These are phyloP conservation scores for Calcarius lapponicus DNA, from an alignment of 2,797 vertebrate species.

Conservation along the genomic window DNA sequence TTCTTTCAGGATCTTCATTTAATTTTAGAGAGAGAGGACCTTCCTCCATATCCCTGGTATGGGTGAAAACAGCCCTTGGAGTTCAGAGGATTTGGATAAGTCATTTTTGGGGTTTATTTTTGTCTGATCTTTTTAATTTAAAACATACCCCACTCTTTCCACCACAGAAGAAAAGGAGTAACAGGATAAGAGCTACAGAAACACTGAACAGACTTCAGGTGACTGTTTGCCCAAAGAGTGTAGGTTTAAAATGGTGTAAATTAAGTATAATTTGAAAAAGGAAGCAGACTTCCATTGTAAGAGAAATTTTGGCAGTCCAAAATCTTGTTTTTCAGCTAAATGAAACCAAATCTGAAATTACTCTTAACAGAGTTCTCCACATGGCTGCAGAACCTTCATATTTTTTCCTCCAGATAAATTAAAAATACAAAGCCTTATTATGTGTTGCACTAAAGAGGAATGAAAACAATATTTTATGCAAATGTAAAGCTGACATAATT, in stretches of 20 bases:
- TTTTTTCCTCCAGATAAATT: slow-evolving; percentile 32
- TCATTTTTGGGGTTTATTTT: not conserved
- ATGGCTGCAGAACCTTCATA: not conserved
- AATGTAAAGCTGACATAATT: slow-evolving; percentile 56
- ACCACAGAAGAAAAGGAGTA: not conserved
- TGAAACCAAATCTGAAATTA: not conserved
- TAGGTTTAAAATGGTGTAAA: not conserved
- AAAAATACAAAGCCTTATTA: slow-evolving; percentile 31
- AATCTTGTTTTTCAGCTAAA: not conserved
- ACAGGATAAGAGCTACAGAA: not conserved
- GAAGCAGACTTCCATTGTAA: not conserved
- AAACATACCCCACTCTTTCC: not conserved
- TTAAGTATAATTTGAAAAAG: not conserved
- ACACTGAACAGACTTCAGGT: not conserved
- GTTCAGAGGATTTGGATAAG: not conserved
- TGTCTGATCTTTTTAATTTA: not conserved
- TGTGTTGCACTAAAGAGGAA: slow-evolving; percentile 1
- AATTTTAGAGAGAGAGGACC: not conserved
- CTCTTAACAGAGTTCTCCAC: not conserved
- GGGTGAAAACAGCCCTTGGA: not conserved
- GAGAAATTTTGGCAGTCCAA: not conserved
- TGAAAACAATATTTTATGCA: slow-evolving; percentile 56
- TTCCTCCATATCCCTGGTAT: not conserved
- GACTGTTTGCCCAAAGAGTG: not conserved
- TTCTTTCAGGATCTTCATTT: not conserved